Conservation (phyloP, 1,140 invertebrate genomes). For the Cecropterus lyciades region DNA sequence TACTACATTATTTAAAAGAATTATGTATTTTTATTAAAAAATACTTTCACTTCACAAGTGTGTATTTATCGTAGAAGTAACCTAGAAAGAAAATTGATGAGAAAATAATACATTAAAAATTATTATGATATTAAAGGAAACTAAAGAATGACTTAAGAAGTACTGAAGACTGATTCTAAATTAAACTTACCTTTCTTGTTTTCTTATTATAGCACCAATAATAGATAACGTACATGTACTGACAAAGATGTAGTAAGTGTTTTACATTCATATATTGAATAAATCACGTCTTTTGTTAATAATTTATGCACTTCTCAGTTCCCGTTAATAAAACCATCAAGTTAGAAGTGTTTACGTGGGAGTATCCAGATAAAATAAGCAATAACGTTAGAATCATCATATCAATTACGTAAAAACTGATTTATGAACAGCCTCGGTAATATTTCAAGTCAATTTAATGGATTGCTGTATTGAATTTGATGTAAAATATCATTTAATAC, state of each 20-base stretch:
- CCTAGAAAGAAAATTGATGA: too few species aligned
- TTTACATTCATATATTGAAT: constrained; percentile 22
- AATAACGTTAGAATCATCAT: constrained; percentile 26
- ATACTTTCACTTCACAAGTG: too few species aligned
- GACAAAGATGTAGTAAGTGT: constrained; percentile 8
- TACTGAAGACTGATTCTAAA: too few species aligned
- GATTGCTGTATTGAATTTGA: constrained; percentile 22
- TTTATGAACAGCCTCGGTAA: constrained; percentile 9
- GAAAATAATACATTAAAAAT: too few species aligned
- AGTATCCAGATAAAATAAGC: constrained; percentile 29
- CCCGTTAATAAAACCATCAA: constrained; percentile 35
- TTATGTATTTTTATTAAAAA: too few species aligned
- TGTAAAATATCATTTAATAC: constrained; percentile 26
- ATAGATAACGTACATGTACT: background rate
- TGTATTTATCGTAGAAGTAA: too few species aligned
- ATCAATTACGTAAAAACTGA: constrained; percentile 34
- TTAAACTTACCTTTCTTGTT: too few species aligned
- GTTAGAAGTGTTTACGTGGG: constrained; percentile 17
- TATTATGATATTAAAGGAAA: too few species aligned
- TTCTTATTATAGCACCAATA: too few species aligned
- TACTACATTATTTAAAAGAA: too few species aligned
- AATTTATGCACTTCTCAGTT: constrained; percentile 17
- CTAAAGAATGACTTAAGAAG: too few species aligned
- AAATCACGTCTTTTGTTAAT: constrained; percentile 5
- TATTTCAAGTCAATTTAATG: constrained; percentile 32